These are phyloP conservation scores for Notarius lentiginosus DNA, from an alignment of 2,113 vertebrate genomes.

Conservation along the genomic window DNA sequence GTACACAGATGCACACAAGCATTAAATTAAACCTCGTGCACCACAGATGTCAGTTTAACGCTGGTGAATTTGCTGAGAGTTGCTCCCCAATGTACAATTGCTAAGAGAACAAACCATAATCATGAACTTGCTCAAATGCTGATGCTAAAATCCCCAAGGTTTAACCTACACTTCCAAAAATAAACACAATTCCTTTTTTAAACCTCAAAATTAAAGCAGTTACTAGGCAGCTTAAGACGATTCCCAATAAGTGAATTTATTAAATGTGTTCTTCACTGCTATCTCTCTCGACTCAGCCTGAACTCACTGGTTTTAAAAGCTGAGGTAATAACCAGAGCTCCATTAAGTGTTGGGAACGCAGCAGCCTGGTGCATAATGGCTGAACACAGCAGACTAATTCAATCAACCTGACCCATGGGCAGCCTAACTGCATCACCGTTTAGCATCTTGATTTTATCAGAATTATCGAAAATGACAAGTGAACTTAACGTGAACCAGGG, in stretches of 20 bases:
- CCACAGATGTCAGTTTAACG: not conserved
- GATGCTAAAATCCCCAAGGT: not conserved
- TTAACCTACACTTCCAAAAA: not conserved
- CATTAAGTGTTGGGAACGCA: constrained; percentile 63
- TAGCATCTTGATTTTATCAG: constrained; percentile 85
- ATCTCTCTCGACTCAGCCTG: constrained; percentile 9
- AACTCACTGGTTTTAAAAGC: constrained; percentile 51
- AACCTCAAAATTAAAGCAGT: not conserved
- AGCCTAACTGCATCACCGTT: constrained; percentile 82
- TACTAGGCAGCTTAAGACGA: constrained; percentile 3
- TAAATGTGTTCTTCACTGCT: constrained; percentile 13
- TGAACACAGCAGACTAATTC: constrained; percentile 67
- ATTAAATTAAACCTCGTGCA: not conserved
- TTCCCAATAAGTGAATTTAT: constrained; percentile 44
- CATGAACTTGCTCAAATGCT: not conserved
- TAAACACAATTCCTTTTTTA: not conserved
- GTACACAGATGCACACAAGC: not conserved
- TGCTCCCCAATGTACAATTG: not conserved
- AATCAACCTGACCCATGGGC: constrained; percentile 68
- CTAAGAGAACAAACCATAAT: not conserved
- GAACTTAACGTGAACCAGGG: constrained; percentile 94
- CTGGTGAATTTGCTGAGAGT: not conserved
- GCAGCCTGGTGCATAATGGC: constrained; percentile 66
- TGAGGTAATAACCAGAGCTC: constrained; percentile 58
- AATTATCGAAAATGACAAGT: constrained; percentile 98